phyloP scores from a whole-genome alignment of 2,113 vertebrate genomes.

The Hymenochirus boettgeri region DNA sequence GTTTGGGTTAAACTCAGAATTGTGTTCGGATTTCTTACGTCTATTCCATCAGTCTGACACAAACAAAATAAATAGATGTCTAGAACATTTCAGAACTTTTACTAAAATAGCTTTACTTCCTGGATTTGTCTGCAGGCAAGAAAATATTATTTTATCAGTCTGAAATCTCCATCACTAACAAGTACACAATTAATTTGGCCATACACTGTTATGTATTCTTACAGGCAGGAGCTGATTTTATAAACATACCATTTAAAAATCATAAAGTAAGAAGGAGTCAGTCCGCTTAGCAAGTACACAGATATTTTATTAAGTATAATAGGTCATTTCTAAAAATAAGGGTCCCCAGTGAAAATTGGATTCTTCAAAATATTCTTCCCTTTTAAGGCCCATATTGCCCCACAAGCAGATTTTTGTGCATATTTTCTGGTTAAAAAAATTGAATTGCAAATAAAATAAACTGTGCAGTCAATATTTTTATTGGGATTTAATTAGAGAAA shows the following conservation, averaged over 20 bases:
- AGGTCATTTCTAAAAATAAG: slow-evolving; percentile 70
- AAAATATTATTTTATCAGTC: slow-evolving; percentile 2
- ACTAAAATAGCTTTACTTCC: slow-evolving; percentile 17
- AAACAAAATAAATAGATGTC: slow-evolving; percentile 12
- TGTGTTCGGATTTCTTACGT: neutral
- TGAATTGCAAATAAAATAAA: slow-evolving; percentile 44
- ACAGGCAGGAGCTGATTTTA: neutral
- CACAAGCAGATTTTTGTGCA: slow-evolving; percentile 73
- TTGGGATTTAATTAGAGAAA: no score
- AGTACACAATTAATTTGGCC: neutral
- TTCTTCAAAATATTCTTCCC: slow-evolving; percentile 60
- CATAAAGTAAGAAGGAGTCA: neutral
- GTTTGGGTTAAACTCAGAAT: no score
- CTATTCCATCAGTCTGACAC: slow-evolving; percentile 1
- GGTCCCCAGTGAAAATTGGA: slow-evolving; percentile 67
- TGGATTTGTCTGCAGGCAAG: slow-evolving; percentile 2
- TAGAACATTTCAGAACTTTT: neutral
- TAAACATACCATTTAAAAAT: neutral
- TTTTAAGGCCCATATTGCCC: slow-evolving; percentile 78
- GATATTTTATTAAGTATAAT: slow-evolving; percentile 46
- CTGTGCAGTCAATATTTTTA: no score
- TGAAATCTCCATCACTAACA: slow-evolving; percentile 4
- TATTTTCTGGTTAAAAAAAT: slow-evolving; percentile 59
- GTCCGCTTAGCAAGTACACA: neutral
- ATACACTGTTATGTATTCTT: slow-evolving; percentile 1